Evolutionary conservation across 2,113 vertebrate genomes (phyloP).

Genomic region (Euleptes europaea): DNA sequence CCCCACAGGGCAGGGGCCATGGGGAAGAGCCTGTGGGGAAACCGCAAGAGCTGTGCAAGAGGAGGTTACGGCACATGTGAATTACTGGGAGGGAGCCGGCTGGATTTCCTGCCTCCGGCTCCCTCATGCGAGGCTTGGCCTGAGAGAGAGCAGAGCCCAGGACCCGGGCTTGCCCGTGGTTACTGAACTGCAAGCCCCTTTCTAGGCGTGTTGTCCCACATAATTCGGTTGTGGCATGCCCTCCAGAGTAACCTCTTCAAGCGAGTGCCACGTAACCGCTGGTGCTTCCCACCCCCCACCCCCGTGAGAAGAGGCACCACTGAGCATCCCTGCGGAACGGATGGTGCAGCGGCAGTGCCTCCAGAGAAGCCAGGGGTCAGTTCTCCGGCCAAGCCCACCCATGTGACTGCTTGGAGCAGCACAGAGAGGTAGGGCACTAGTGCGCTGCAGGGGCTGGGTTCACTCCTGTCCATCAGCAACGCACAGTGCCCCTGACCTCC

Average conservation of each 20-base stretch:
- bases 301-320: too few relatives aligned
- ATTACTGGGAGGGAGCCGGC: background rate
- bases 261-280: background rate
- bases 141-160: accelerated
- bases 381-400: too few relatives aligned
- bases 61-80: background rate
- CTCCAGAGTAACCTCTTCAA: background rate
- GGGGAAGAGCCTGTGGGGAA: background rate
- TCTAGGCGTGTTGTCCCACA: background rate
- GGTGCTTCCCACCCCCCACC: background rate
- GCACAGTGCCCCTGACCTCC: too few relatives aligned
- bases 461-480: too few relatives aligned
- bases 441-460: too few relatives aligned
- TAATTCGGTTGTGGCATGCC: background rate
- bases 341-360: too few relatives aligned
- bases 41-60: background rate
- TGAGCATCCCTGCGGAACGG: too few relatives aligned
- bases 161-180: background rate
- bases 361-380: too few relatives aligned
- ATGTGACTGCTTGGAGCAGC: too few relatives aligned
- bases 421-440: too few relatives aligned
- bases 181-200: background rate
- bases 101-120: background rate
- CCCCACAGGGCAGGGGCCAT: background rate
- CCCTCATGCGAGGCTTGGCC: background rate